Evolutionary conservation across 1,140 invertebrate species (phyloP), one percentile per base, ranked within the genome.

Genomic region (Ooceraea biroi): DNA sequence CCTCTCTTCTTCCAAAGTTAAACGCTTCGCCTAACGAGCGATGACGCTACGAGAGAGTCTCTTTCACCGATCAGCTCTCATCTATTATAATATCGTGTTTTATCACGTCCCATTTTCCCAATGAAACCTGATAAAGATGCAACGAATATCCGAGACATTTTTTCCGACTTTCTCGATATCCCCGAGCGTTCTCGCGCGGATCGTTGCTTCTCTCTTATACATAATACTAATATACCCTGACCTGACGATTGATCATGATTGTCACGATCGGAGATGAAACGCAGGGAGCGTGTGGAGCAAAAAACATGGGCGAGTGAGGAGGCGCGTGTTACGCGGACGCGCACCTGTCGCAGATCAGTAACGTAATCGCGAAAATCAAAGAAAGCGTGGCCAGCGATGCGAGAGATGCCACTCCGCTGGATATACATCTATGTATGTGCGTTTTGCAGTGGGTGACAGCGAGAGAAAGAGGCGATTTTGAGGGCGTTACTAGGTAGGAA

Each of bases 401-500:
- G 86, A 85, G 58, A 83, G 69, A 74, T 86, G 87, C 76, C 74
- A 76, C 82, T 77, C 68, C 60, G 83, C 66, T 73, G 69, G 83
- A 83, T 84, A 85, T 69, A 65, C 52, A 84, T 90, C 17, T 30
- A 4, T 63, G 30, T 27, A 58, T 36, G 44, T 48, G 44, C 46
- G 65, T 48, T 68, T 88, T 90, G 84, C 78, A 50, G 41, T 71
- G 86, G 84, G 72, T 91, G 90, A 89, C 85, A 88, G 83, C 10
- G 46, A 2, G 44, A 68, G 74, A 80, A 76, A 87, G 85, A 84
- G 80, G 60, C 57, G 50, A 88, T 87, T 83, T 80, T 76, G 85
- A 88, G 90, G 90, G 90, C 90, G 89, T 91, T 91, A 91, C 90
- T 91, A 91, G 90, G 90, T 85, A 89, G 88, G 90, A 91, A 91